A percentile compares a stretch with the other conserved stretches of the same genome.
These are phyloP conservation scores for Oscheius myriophilus DNA, from an alignment of 2,888 invertebrate genomes.

Conservation along the genomic window DNA sequence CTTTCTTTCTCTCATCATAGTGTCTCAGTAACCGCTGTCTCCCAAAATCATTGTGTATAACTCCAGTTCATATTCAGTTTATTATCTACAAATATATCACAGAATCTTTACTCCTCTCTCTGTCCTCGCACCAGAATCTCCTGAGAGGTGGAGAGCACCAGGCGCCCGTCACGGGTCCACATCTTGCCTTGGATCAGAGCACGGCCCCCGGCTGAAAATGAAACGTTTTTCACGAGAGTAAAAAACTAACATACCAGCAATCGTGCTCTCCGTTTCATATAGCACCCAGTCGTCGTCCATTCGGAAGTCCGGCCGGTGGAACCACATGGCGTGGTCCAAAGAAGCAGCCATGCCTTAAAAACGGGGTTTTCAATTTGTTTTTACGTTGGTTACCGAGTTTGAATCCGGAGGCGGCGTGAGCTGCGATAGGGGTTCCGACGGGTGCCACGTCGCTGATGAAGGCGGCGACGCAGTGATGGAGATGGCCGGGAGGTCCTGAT, in stretches of 20 bases:
- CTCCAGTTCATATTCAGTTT: too few relatives aligned
- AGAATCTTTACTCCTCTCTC: neutral
- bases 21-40: too few relatives aligned
- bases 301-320: constrained; percentile 71
- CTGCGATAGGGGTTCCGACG: constrained; percentile 53
- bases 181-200: constrained; percentile 72
- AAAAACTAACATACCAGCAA: constrained; percentile 69
- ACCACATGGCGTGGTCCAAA: constrained; percentile 73
- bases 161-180: constrained; percentile 72
- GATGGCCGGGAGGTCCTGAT: constrained; percentile 68
- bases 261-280: constrained; percentile 72
- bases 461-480: constrained; percentile 72
- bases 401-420: constrained; percentile 47
- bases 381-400: constrained; percentile 18
- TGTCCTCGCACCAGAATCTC: constrained; percentile 71
- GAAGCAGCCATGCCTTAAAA: constrained; percentile 70
- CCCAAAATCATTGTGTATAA: too few relatives aligned
- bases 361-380: constrained; percentile 16
- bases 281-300: constrained; percentile 73
- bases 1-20: too few relatives aligned
- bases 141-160: constrained; percentile 73
- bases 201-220: constrained; percentile 71
- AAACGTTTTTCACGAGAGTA: constrained; percentile 4
- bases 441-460: constrained; percentile 71
- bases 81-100: too few relatives aligned